Conservation (phyloP, 2,113 vertebrate species). For the Oryzias melastigma region DNA sequence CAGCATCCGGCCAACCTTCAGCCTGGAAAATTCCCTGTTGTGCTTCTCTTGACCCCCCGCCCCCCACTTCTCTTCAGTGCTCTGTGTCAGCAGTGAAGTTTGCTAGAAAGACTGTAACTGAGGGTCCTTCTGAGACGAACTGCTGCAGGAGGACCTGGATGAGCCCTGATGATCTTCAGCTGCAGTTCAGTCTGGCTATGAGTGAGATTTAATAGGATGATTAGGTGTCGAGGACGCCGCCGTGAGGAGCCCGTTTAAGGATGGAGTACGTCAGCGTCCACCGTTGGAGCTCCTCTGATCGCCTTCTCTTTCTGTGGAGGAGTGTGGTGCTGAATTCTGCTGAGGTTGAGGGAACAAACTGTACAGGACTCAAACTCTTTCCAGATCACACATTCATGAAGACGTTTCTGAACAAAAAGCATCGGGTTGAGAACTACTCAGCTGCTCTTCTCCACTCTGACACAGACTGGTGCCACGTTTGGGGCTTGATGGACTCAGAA, state of each 20-base stretch:
- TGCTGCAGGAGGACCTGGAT: slow-evolving; percentile 63
- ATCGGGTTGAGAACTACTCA: too few relatives aligned
- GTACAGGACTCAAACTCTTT: too few relatives aligned
- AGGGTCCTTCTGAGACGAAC: slow-evolving; percentile 68
- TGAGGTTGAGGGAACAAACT: slow-evolving; percentile 1
- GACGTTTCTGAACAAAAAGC: too few relatives aligned
- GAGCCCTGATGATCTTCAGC: slow-evolving; percentile 69
- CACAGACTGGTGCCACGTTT: too few relatives aligned
- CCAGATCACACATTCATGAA: too few relatives aligned
- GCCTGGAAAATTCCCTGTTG: slow-evolving; percentile 30
- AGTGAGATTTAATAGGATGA: slow-evolving; percentile 56
- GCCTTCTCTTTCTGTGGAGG: slow-evolving; percentile 30
- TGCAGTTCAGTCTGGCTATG: slow-evolving; percentile 64
- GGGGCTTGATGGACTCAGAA: slow-evolving; percentile 10
- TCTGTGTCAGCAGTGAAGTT: slow-evolving; percentile 58
- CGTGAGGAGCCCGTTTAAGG: slow-evolving; percentile 37
- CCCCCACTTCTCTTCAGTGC: not conserved
- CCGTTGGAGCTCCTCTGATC: slow-evolving; percentile 56
- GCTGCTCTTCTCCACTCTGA: too few relatives aligned
- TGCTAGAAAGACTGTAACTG: slow-evolving; percentile 60
- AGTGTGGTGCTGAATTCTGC: slow-evolving; percentile 42
- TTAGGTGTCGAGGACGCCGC: slow-evolving; percentile 43
- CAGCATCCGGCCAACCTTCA: slow-evolving; percentile 23
- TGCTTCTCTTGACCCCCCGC: slow-evolving; percentile 35
- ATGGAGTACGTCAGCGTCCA: slow-evolving; percentile 40